Evolutionary conservation across 2,888 invertebrate genomes (phyloP).

Genomic region (Octonoba sinensis): DNA sequence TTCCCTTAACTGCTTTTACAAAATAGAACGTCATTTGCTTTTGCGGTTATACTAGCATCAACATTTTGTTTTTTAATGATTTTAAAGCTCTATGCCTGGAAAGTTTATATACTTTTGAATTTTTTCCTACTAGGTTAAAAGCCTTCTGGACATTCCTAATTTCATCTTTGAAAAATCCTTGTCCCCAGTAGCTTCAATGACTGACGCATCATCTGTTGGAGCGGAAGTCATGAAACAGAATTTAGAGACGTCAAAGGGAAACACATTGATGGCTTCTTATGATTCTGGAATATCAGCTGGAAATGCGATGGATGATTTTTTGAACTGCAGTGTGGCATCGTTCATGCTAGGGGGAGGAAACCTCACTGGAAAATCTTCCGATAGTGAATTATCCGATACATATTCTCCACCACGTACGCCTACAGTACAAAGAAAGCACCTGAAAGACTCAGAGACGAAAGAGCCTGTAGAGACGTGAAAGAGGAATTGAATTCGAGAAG

Average conservation of each 20-base stretch:
- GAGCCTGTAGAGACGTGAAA: too few species aligned
- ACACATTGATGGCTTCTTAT: conserved; percentile 3
- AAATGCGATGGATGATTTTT: conserved; percentile 26
- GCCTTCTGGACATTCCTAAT: conserved; percentile 60
- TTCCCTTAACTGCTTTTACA: too few species aligned
- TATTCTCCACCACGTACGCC: conserved; percentile 44
- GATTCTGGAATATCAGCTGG: conserved; percentile 52
- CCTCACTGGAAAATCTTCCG: conserved; percentile 37
- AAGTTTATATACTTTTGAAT: neutral
- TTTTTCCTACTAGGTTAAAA: conserved; percentile 31
- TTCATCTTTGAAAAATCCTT: conserved; percentile 56
- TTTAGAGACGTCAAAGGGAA: neutral
- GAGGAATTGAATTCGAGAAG: too few species aligned
- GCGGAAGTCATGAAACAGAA: neutral
- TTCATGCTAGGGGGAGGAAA: conserved; percentile 34
- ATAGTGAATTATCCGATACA: conserved; percentile 43
- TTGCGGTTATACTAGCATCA: too few species aligned
- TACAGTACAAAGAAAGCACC: neutral
- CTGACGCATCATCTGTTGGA: neutral
- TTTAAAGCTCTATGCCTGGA: too few species aligned
- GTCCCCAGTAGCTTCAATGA: conserved; percentile 13
- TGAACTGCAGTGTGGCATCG: conserved; percentile 57
- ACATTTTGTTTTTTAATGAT: too few species aligned
- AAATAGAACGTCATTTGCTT: too few species aligned
- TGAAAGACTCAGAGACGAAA: neutral